Evolutionary conservation across 1,140 invertebrate genomes (phyloP).

Genomic region (Theocolax elegans): DNA sequence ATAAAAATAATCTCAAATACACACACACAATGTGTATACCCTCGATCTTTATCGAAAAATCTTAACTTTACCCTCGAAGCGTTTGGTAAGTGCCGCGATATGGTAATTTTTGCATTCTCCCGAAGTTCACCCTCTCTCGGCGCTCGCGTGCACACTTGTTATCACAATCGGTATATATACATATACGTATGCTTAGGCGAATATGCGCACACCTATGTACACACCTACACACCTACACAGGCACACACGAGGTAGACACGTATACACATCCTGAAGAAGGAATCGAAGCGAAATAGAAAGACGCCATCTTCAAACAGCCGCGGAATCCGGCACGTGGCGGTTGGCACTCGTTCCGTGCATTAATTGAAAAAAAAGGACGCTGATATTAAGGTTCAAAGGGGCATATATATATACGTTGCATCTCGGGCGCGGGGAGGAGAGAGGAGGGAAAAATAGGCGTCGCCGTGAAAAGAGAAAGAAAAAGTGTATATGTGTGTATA

Average conservation of each 20-base stretch:
- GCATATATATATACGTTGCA: not conserved
- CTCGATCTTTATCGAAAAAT: too few species aligned
- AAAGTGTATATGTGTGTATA: not conserved
- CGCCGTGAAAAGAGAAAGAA: not conserved
- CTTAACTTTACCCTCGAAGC: too few species aligned
- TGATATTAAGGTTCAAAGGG: constrained; percentile 58
- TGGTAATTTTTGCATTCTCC: not conserved
- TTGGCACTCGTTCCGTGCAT: constrained; percentile 52
- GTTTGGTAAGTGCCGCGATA: too few species aligned
- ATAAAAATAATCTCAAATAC: too few species aligned
- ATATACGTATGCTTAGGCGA: too few species aligned
- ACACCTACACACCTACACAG: too few species aligned
- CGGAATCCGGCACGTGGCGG: constrained; percentile 39
- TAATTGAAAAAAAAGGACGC: constrained; percentile 57
- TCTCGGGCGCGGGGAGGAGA: not conserved
- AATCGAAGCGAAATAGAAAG: not conserved
- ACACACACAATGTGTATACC: too few species aligned
- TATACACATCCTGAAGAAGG: too few species aligned
- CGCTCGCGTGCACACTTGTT: not conserved
- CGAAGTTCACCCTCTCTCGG: not conserved
- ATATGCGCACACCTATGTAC: too few species aligned
- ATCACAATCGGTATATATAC: too few species aligned
- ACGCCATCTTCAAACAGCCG: constrained; percentile 49
- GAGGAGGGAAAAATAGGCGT: not conserved
- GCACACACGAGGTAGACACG: not conserved